Percentiles rank a stretch among this genome's conserved stretches.
These are phyloP conservation scores for Mamestra configurata DNA, from an alignment of 1,140 invertebrate genomes.

Conservation along the genomic window DNA sequence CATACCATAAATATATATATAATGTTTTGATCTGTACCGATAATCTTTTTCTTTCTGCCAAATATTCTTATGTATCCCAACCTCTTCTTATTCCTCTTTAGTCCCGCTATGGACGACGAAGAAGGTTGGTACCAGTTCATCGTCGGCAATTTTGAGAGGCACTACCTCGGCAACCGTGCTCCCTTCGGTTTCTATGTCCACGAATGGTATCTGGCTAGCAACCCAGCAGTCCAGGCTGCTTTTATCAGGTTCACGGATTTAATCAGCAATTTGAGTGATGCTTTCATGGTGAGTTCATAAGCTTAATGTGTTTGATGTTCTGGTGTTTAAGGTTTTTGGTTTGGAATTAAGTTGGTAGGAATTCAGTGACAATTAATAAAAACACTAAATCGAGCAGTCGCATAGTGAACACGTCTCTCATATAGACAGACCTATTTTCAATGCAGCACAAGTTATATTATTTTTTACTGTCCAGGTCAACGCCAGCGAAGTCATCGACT, in stretches of 20 bases:
- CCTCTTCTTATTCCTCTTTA: constrained; percentile 50
- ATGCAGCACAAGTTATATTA: not conserved
- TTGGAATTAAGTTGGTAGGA: no score
- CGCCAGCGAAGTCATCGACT: constrained; percentile 66
- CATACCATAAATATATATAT: no score
- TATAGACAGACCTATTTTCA: not conserved
- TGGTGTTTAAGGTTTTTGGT: no score
- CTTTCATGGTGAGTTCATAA: constrained; percentile 81
- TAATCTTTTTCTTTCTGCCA: not conserved
- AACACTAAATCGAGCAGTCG: not conserved
- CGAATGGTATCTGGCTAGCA: constrained; percentile 86
- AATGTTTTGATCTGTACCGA: no score
- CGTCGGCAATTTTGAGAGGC: constrained; percentile 87
- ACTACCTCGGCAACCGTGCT: constrained; percentile 88
- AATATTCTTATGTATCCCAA: no score
- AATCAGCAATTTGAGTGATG: constrained; percentile 83
- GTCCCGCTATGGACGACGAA: constrained; percentile 76
- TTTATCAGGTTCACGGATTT: constrained; percentile 86
- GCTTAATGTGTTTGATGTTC: no score
- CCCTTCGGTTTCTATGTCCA: constrained; percentile 90
- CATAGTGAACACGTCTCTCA: no score
- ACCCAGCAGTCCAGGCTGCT: constrained; percentile 75
- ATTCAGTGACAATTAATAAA: no score
- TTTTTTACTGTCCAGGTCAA: constrained; percentile 59
- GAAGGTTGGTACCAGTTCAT: constrained; percentile 86